Evolutionary conservation across 2,797 vertebrate species (phyloP).

Genomic region (Onychomys arenicola): DNA sequence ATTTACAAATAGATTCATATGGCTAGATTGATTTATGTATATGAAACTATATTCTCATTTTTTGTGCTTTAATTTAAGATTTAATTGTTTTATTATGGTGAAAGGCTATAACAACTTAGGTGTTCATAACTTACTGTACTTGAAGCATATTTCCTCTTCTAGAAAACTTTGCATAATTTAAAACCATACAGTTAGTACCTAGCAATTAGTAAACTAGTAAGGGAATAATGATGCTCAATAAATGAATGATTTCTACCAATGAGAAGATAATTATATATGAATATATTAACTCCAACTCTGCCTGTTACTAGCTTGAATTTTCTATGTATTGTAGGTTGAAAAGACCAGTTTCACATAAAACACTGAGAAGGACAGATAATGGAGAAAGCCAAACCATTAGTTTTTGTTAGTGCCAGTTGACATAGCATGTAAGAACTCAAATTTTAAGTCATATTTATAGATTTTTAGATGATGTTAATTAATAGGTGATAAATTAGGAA

Average conservation of each 20-base stretch:
- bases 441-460: background rate
- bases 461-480: background rate
- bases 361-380: background rate
- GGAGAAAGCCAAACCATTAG: background rate
- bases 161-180: slow-evolving; percentile 5
- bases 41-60: slow-evolving; percentile 37
- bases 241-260: slow-evolving; percentile 29
- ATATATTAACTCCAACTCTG: background rate
- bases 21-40: background rate
- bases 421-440: background rate
- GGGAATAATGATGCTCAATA: background rate
- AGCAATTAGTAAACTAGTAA: slow-evolving; percentile 17
- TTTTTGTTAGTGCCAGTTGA: background rate
- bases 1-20: background rate
- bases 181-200: background rate
- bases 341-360: background rate
- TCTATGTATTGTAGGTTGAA: background rate
- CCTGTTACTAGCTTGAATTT: background rate
- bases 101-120: background rate
- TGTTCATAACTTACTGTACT: background rate
- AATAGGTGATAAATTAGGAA: background rate
- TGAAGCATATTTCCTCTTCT: slow-evolving; percentile 21
- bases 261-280: background rate
- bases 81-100: background rate
- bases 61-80: slow-evolving; percentile 49